A percentile compares a stretch with the other conserved stretches of the same genome.
These are phyloP conservation scores for Carcharodon carcharias DNA, from an alignment of 2,797 vertebrate species.

Conservation along the genomic window DNA sequence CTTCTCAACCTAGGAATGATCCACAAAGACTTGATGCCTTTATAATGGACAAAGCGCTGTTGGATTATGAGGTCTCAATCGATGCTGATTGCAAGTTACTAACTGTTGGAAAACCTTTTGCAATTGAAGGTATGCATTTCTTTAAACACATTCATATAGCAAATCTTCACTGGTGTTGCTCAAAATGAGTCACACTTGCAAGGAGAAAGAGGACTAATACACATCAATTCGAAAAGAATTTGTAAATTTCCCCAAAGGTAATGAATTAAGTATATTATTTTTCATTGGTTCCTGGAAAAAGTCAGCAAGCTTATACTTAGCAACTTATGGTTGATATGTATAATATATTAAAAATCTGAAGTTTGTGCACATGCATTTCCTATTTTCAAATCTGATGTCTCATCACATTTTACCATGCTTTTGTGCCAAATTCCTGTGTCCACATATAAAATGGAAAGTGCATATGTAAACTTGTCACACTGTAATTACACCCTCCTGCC, in stretches of 20 bases:
- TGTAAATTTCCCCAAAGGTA: not conserved
- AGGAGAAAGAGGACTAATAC: not conserved
- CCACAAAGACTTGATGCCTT: slow-evolving; percentile 93
- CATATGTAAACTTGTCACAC: not conserved
- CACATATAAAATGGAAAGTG: not conserved
- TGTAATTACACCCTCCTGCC: not conserved
- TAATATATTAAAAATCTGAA: not conserved
- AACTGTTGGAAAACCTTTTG: slow-evolving; percentile 94
- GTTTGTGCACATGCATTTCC: not conserved
- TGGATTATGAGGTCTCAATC: slow-evolving; percentile 97
- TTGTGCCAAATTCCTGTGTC: not conserved
- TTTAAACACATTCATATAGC: not conserved
- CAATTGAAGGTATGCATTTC: slow-evolving; percentile 81
- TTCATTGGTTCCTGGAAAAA: not conserved
- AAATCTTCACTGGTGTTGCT: not conserved
- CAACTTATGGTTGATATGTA: not conserved
- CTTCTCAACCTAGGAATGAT: slow-evolving; percentile 68
- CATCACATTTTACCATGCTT: not conserved
- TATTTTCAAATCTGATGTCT: not conserved
- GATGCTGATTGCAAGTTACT: slow-evolving; percentile 94
- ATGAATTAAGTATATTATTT: not conserved
- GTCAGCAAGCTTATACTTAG: not conserved
- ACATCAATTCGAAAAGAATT: not conserved
- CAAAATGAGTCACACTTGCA: not conserved
- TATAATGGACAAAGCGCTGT: slow-evolving; percentile 97